Conservation (phyloP, 1,140 invertebrate genomes). For the Drosophila chauvacae region DNA sequence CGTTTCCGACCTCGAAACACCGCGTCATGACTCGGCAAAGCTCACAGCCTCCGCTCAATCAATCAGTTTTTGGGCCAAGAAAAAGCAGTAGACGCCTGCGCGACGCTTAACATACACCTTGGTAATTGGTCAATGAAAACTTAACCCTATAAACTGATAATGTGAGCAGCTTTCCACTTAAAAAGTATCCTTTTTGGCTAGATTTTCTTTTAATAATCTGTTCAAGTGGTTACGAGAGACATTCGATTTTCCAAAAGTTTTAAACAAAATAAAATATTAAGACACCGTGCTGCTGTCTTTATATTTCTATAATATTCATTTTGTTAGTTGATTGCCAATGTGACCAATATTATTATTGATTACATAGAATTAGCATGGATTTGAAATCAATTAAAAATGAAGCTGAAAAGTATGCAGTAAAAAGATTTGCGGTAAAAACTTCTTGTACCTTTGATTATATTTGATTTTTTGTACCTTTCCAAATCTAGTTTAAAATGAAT, state of each 20-base stretch:
- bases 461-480: not conserved
- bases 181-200: not conserved
- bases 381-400: not conserved
- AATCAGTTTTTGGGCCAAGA: slow-evolving; percentile 10
- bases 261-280: not conserved
- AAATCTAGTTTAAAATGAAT: not conserved
- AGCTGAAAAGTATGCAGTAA: not conserved
- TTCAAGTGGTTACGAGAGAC: too few relatives aligned
- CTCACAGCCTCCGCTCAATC: slow-evolving; percentile 34
- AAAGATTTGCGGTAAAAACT: not conserved
- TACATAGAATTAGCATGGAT: not conserved
- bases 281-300: not conserved
- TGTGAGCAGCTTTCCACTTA: not conserved
- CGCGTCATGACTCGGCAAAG: slow-evolving; percentile 48
- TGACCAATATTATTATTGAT: not conserved
- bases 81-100: slow-evolving; percentile 56
- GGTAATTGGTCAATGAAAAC: not conserved
- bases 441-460: not conserved
- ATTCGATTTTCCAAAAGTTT: too few relatives aligned
- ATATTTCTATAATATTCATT: not conserved
- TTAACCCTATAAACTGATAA: not conserved
- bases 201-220: not conserved
- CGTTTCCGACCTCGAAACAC: slow-evolving; percentile 34
- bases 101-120: slow-evolving; percentile 19
- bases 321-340: not conserved